phyloP scores from a whole-genome alignment of 2,113 vertebrate species.

The Ammospiza nelsoni region DNA sequence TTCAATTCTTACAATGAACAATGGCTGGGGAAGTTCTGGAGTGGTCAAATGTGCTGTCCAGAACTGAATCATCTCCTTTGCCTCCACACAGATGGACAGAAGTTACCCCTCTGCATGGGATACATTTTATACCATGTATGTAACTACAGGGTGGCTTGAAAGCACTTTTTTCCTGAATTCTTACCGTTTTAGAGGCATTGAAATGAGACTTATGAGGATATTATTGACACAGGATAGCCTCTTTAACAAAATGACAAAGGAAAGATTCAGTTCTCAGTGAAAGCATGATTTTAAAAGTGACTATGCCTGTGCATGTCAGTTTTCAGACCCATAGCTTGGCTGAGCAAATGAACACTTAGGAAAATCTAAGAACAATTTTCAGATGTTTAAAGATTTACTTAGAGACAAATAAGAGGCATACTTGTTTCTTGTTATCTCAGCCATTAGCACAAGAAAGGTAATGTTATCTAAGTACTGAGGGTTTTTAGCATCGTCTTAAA shows the following conservation, averaged over 20 bases:
- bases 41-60: background rate
- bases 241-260: background rate
- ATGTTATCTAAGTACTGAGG: background rate
- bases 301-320: background rate
- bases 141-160: background rate
- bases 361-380: background rate
- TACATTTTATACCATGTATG: accelerated
- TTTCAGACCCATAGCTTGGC: background rate
- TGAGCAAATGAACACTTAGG: background rate
- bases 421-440: background rate
- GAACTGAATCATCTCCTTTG: background rate
- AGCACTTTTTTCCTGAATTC: background rate
- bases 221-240: background rate
- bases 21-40: background rate
- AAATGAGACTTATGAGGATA: too few species aligned
- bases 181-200: background rate
- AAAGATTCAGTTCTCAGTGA: background rate
- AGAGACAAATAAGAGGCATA: background rate
- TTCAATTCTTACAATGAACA: background rate
- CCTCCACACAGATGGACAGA: background rate
- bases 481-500: background rate
- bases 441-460: background rate
- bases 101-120: background rate
- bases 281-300: background rate
- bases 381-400: background rate